A percentile compares a stretch with the other conserved stretches of the same genome.
These are phyloP conservation scores for Platycnemis pennipes DNA, from an alignment of 2,888 invertebrate species.

Conservation along the genomic window DNA sequence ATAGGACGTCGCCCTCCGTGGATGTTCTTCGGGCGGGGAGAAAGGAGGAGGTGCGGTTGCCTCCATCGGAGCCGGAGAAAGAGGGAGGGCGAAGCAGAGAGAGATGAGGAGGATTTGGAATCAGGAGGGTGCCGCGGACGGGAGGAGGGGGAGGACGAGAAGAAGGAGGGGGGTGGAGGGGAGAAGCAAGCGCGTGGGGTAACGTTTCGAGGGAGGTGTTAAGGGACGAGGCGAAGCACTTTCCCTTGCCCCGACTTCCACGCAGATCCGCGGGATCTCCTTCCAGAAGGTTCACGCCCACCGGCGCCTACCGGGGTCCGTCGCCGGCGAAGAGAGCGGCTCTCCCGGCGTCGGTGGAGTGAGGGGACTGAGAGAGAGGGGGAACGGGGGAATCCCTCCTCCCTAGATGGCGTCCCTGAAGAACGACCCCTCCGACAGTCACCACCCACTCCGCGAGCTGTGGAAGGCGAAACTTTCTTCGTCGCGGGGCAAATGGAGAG, in stretches of 20 bases:
- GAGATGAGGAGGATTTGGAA: not conserved
- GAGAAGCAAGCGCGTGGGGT: not conserved
- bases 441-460: slow-evolving; percentile 22
- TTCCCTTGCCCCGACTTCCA: slow-evolving; percentile 24
- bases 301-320: slow-evolving; percentile 50
- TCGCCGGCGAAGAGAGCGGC: not conserved
- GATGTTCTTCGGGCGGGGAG: not conserved
- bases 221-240: slow-evolving; percentile 39
- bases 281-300: slow-evolving; percentile 46
- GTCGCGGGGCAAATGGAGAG: not conserved
- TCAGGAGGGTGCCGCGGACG: not conserved
- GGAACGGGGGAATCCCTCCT: not conserved
- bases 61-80: not conserved
- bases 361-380: not conserved
- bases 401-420: slow-evolving; percentile 12
- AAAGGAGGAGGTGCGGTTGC: not conserved
- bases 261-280: slow-evolving; percentile 38
- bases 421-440: not conserved
- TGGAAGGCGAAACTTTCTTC: slow-evolving; percentile 53
- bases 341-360: not conserved
- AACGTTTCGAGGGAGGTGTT: slow-evolving; percentile 12
- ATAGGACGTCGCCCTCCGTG: slow-evolving; percentile 4
- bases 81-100: slow-evolving; percentile 25
- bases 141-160: not conserved
- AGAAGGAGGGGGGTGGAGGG: not conserved